Evolutionary conservation across 2,888 invertebrate genomes (phyloP).

Genomic region (Patella pellucida): DNA sequence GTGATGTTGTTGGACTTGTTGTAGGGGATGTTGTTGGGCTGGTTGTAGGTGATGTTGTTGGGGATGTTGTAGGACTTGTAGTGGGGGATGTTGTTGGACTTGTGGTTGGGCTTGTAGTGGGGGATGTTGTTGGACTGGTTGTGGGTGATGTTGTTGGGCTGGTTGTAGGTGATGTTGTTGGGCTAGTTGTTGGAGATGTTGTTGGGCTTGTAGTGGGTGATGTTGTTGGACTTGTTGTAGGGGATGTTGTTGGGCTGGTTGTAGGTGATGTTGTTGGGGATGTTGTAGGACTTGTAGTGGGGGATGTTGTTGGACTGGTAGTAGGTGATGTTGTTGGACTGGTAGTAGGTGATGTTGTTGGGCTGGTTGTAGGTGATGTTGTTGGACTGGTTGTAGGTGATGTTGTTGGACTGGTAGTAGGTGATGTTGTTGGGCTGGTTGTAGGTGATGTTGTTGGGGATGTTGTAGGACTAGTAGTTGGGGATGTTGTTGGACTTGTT

Average conservation of each 20-base stretch:
- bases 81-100: neutral
- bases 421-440: neutral
- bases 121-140: no score
- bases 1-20: neutral
- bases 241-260: neutral
- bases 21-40: neutral
- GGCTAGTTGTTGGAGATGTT: neutral
- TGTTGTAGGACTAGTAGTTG: neutral
- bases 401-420: neutral
- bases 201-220: neutral
- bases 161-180: neutral
- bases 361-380: neutral
- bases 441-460: neutral
- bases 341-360: neutral
- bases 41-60: neutral
- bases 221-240: neutral
- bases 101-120: neutral
- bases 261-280: neutral
- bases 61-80: neutral
- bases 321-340: no score
- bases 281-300: neutral
- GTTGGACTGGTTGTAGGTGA: neutral
- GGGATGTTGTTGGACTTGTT: neutral
- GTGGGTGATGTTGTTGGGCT: neutral
- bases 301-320: neutral